These are phyloP conservation scores for Aphidius ervi DNA, from an alignment of 1,140 invertebrate genomes.

Conservation along the genomic window DNA sequence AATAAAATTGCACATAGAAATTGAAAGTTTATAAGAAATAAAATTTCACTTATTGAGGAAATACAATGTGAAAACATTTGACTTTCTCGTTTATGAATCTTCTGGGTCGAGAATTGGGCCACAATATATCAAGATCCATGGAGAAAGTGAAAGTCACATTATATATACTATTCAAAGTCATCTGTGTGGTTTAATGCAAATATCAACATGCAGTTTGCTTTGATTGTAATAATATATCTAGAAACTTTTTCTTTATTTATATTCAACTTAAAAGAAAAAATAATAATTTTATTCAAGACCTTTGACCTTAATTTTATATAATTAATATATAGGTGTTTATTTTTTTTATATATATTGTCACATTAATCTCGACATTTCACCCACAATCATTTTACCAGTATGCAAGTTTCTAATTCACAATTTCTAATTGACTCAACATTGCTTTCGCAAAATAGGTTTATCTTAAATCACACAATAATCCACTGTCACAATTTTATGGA, in stretches of 20 bases:
- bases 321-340: too few species aligned
- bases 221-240: too few species aligned
- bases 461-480: too few species aligned
- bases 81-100: slow-evolving; percentile 37
- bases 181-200: slow-evolving; percentile 5
- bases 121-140: slow-evolving; percentile 31
- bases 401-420: slow-evolving; percentile 23
- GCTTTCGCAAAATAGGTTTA: slow-evolving; percentile 10
- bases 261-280: too few species aligned
- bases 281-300: too few species aligned
- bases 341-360: too few species aligned
- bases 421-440: slow-evolving; percentile 24
- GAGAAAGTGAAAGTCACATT: slow-evolving; percentile 41
- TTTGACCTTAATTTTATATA: too few species aligned
- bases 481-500: too few species aligned
- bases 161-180: slow-evolving; percentile 11
- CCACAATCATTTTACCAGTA: too few species aligned
- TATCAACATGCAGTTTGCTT: too few species aligned
- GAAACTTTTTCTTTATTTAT: too few species aligned
- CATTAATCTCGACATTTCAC: too few species aligned
- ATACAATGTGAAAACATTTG: slow-evolving; percentile 27
- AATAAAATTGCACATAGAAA: slow-evolving; percentile 4
- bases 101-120: slow-evolving; percentile 33
- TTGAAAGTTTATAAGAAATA: slow-evolving; percentile 5
- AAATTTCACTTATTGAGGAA: slow-evolving; percentile 24